These are phyloP conservation scores for Lasioglossum albipes DNA, from an alignment of 1,140 invertebrate species.

Conservation along the genomic window DNA sequence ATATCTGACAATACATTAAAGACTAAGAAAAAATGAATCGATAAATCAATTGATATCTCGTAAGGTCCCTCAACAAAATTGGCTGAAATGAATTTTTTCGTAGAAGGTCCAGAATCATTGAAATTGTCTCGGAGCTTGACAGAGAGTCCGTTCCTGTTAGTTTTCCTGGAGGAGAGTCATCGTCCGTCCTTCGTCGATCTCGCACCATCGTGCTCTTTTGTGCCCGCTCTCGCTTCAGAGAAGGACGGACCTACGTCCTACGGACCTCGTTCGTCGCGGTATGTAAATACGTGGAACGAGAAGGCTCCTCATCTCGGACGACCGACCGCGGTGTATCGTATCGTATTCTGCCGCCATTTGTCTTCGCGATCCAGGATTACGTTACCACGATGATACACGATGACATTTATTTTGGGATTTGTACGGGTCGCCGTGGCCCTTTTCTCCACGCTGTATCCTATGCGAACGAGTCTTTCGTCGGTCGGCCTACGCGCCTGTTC, in stretches of 20 bases:
- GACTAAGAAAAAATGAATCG: too few species aligned
- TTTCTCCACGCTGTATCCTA: slow-evolving; percentile 32
- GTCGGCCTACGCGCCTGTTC: slow-evolving; percentile 9
- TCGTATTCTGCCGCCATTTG: slow-evolving; percentile 67
- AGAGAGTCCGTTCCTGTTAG: slow-evolving; percentile 43
- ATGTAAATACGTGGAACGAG: slow-evolving; percentile 66
- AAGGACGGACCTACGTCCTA: slow-evolving; percentile 45
- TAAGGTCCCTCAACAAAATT: too few species aligned
- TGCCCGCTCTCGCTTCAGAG: slow-evolving; percentile 13
- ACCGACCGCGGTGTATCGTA: slow-evolving; percentile 66
- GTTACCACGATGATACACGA: slow-evolving; percentile 69
- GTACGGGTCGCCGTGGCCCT: slow-evolving; percentile 48
- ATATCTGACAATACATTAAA: too few species aligned
- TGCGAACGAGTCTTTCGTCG: slow-evolving; percentile 55
- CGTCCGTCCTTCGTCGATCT: slow-evolving; percentile 61
- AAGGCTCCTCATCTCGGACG: slow-evolving; percentile 52
- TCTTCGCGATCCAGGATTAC: slow-evolving; percentile 67
- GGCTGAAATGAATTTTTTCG: too few species aligned
- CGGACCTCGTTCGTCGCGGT: slow-evolving; percentile 50
- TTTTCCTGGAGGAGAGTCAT: slow-evolving; percentile 53
- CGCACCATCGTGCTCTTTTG: slow-evolving; percentile 50
- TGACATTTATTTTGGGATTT: slow-evolving; percentile 69
- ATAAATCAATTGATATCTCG: too few species aligned
- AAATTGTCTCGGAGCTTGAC: background rate
- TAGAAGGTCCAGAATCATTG: too few species aligned